Evolutionary conservation across 23 tunicate genomes (phyloP), one percentile per base, ranked within the genome.

Genomic region (Corella eumyota): DNA sequence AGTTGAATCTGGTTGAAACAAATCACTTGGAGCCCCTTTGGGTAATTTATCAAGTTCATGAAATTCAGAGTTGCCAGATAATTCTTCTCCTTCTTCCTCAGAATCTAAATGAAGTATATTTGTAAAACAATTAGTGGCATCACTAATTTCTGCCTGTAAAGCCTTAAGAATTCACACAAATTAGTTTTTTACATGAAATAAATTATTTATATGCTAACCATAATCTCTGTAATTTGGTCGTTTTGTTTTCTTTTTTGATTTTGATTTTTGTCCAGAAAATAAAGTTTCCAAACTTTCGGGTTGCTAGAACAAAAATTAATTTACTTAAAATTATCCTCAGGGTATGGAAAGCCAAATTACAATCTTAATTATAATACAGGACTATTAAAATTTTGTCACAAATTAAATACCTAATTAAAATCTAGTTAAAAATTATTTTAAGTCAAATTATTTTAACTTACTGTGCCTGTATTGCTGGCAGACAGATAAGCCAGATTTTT

Each of bases 281-380:
- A 77, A 53, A 25, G 71, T 79, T 47, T 88, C 96, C 47, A 88
- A 60, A 52, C 87, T 77, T 53, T 88, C 96, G 24, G 96, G 96
- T 44, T 73, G 79, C 46, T 72, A n/a, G n/a, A n/a, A n/a, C n/a
- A n/a, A n/a, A n/a, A n/a, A n/a, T n/a, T n/a, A n/a, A n/a, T n/a
- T n/a, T n/a, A n/a, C n/a, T n/a, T n/a, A n/a, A n/a, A n/a, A n/a
- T n/a, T n/a, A n/a, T n/a, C n/a, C n/a, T n/a, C n/a, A n/a, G n/a
- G n/a, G n/a, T n/a, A n/a, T n/a, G n/a, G n/a, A n/a, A n/a, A n/a
- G n/a, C n/a, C n/a, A n/a, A n/a, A n/a, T n/a, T n/a, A n/a, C n/a
- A n/a, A n/a, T n/a, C n/a, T n/a, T n/a, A n/a, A n/a, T n/a, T n/a
- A n/a, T n/a, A n/a, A n/a, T n/a, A n/a, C n/a, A n/a, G n/a, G n/a